These are phyloP conservation scores for Grapholita molesta DNA, from an alignment of 1,140 invertebrate species.

Conservation along the genomic window DNA sequence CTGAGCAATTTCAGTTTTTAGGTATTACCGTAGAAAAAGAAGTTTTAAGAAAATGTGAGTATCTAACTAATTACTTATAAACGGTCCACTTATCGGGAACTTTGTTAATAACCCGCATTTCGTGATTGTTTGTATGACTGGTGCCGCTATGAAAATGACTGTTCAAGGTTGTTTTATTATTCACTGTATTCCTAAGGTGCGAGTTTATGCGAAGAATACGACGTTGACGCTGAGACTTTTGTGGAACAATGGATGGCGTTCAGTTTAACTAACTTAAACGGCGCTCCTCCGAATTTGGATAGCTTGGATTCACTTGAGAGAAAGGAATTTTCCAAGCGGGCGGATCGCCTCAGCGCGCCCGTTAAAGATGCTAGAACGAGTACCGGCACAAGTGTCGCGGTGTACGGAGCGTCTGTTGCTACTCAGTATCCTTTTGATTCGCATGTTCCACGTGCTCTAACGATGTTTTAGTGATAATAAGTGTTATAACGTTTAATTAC, in stretches of 20 bases:
- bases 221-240: conserved; percentile 82
- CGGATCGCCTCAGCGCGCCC: conserved; percentile 45
- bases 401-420: conserved; percentile 52
- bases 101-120: conserved; percentile 21
- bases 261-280: conserved; percentile 80
- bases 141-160: conserved; percentile 54
- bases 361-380: conserved; percentile 48
- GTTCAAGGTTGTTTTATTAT: conserved; percentile 73
- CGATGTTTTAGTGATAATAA: conserved; percentile 18
- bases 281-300: conserved; percentile 78
- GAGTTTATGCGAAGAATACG: conserved; percentile 79
- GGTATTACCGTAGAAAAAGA: conserved; percentile 68
- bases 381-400: conserved; percentile 57
- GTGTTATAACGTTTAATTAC: not conserved
- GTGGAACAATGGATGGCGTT: conserved; percentile 84
- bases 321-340: conserved; percentile 79
- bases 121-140: conserved; percentile 45
- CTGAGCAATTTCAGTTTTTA: conserved; percentile 76
- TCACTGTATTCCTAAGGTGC: conserved; percentile 68
- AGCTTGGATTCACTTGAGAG: conserved; percentile 80
- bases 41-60: conserved; percentile 70
- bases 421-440: conserved; percentile 64
- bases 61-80: conserved; percentile 24
- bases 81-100: conserved; percentile 17
- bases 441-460: conserved; percentile 53